phyloP scores from a whole-genome alignment of 2,113 vertebrate genomes.

The Danionella cerebrum region DNA sequence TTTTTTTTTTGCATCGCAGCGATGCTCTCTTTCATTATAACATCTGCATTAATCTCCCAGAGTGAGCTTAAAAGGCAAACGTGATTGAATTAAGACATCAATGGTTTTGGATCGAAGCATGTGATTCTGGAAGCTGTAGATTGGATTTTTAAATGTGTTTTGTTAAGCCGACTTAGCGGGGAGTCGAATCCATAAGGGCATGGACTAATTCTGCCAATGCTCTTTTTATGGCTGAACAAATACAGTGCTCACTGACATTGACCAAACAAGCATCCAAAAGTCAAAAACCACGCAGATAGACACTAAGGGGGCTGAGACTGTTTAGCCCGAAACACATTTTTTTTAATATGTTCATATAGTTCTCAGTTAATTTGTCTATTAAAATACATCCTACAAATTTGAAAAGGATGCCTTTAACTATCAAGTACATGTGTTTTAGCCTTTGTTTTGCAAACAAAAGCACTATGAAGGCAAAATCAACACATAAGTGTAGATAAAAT shows the following conservation, averaged over 20 bases:
- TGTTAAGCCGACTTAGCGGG: constrained; percentile 16
- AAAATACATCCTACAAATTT: too few relatives aligned
- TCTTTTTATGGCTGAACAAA: constrained; percentile 21
- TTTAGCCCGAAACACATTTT: too few relatives aligned
- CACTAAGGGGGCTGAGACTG: too few relatives aligned
- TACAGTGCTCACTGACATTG: background rate
- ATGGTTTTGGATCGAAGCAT: constrained; percentile 4
- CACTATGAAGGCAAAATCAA: too few relatives aligned
- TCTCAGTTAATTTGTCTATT: too few relatives aligned
- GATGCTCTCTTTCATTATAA: background rate
- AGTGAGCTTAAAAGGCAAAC: background rate
- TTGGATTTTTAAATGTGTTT: constrained; percentile 21
- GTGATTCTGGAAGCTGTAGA: constrained; percentile 11
- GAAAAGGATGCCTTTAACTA: too few relatives aligned
- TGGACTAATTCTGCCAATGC: constrained; percentile 22
- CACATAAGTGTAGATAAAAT: too few relatives aligned
- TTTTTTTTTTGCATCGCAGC: background rate
- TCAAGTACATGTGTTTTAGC: too few relatives aligned
- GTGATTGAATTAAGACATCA: constrained; percentile 14
- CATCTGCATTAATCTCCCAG: background rate
- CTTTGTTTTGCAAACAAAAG: too few relatives aligned
- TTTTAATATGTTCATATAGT: too few relatives aligned
- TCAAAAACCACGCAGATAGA: background rate
- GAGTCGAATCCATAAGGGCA: constrained; percentile 12
- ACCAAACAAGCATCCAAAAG: background rate